These are phyloP conservation scores for Oriolus oriolus DNA, from an alignment of 2,113 vertebrate species.

Conservation along the genomic window DNA sequence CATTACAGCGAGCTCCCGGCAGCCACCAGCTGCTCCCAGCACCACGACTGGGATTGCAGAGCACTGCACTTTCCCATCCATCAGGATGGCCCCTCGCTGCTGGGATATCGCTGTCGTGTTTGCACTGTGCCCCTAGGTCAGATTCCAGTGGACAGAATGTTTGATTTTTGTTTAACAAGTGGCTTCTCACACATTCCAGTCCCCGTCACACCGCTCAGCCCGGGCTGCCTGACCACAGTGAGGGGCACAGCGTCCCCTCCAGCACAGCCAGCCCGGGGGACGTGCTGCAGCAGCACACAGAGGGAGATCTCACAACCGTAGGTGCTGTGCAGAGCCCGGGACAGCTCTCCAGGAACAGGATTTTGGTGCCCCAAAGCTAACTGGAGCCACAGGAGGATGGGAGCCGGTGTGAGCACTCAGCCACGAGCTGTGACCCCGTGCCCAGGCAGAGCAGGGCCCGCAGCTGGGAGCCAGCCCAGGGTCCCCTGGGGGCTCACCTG, in stretches of 20 bases:
- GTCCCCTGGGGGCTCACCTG: constrained; percentile 74
- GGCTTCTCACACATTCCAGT: background rate
- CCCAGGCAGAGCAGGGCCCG: background rate
- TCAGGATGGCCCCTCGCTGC: background rate
- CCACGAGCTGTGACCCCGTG: rapidly evolving
- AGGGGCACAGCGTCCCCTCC: background rate
- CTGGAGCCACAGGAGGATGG: background rate
- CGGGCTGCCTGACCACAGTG: background rate
- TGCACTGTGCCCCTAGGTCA: background rate
- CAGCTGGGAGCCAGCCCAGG: background rate
- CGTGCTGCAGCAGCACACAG: background rate
- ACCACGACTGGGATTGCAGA: rapidly evolving
- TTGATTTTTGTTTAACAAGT: background rate
- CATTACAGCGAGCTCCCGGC: rapidly evolving
- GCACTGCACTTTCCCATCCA: background rate
- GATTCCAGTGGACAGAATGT: background rate
- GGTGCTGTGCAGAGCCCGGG: background rate
- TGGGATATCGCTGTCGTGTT: rapidly evolving
- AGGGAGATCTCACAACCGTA: background rate
- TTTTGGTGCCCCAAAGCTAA: background rate
- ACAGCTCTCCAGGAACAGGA: background rate
- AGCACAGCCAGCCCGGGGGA: background rate
- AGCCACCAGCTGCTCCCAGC: background rate
- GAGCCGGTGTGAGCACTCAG: background rate
- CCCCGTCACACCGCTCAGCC: rapidly evolving